Percentiles rank a stretch among this genome's conserved stretches.
These are phyloP conservation scores for Phoxinus phoxinus DNA, from an alignment of 2,113 vertebrate species.

Conservation along the genomic window DNA sequence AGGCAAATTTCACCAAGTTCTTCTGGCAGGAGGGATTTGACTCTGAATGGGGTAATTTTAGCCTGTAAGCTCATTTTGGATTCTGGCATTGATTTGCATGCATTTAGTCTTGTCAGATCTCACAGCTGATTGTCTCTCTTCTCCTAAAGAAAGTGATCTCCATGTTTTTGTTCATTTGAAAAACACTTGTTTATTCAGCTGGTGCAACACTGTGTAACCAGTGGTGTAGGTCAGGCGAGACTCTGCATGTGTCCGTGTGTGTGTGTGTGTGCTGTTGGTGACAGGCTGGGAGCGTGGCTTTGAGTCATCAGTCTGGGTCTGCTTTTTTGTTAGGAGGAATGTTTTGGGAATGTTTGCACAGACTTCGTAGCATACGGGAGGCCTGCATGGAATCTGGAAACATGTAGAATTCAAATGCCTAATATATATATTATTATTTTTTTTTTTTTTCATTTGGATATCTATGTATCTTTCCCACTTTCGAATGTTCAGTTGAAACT, in stretches of 20 bases:
- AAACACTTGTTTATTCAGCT: slow-evolving; percentile 51
- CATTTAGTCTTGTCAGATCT: neutral
- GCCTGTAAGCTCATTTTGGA: neutral
- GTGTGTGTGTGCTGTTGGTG: slow-evolving; percentile 7
- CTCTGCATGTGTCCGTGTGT: neutral
- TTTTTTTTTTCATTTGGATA: no score
- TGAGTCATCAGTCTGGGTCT: slow-evolving; percentile 37
- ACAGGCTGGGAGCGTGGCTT: neutral
- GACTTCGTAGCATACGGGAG: neutral
- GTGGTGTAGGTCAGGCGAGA: slow-evolving; percentile 22
- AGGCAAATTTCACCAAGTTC: slow-evolving; percentile 20
- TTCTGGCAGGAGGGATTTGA: neutral
- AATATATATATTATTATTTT: neutral
- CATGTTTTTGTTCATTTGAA: slow-evolving; percentile 42
- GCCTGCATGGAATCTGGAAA: neutral
- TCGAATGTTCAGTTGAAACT: neutral
- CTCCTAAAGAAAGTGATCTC: neutral
- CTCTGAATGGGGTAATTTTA: neutral
- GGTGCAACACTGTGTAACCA: slow-evolving; percentile 23
- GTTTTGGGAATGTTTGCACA: slow-evolving; percentile 23
- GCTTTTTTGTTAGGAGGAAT: slow-evolving; percentile 15
- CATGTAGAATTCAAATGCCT: neutral
- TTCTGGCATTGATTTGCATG: neutral
- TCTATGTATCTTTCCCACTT: neutral
- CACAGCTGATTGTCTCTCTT: neutral